Evolutionary conservation across 2,797 vertebrate genomes (phyloP).

Genomic region (Allochrocebus solatus): DNA sequence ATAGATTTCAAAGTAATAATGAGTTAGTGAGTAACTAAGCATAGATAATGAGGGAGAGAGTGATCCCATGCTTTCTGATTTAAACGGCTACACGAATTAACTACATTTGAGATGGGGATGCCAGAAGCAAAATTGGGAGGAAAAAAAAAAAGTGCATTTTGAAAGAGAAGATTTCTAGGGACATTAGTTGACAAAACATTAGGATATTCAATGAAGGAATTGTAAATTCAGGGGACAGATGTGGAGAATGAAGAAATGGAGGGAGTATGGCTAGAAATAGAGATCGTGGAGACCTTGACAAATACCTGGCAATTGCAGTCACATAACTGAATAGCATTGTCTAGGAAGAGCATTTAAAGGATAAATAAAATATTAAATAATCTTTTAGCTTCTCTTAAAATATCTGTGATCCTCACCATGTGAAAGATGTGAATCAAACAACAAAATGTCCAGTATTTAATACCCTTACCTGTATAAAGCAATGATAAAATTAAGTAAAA

Average conservation of each 20-base stretch:
- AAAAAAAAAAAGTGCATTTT: not conserved
- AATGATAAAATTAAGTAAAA: not conserved
- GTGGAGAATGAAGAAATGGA: not conserved
- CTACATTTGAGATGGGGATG: not conserved
- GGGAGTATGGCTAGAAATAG: not conserved
- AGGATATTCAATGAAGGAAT: not conserved
- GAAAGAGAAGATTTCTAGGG: not conserved
- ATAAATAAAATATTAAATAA: not conserved
- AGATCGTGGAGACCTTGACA: not conserved
- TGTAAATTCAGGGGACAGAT: not conserved
- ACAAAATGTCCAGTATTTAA: not conserved
- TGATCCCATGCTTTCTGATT: not conserved
- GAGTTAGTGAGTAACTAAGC: not conserved
- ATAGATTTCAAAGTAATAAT: not conserved
- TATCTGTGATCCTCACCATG: not conserved
- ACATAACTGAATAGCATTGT: not conserved
- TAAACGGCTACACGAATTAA: not conserved
- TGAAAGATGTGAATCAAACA: conserved; percentile 12
- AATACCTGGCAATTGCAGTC: not conserved
- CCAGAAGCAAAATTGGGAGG: not conserved
- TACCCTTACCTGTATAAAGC: not conserved
- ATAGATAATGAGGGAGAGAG: not conserved
- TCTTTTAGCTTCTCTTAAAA: not conserved
- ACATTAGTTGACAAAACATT: not conserved
- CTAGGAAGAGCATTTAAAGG: not conserved